A percentile compares a stretch with the other conserved stretches of the same genome.
These are phyloP conservation scores for Heterodera schachtii DNA, from an alignment of 1,140 invertebrate genomes.

Conservation along the genomic window DNA sequence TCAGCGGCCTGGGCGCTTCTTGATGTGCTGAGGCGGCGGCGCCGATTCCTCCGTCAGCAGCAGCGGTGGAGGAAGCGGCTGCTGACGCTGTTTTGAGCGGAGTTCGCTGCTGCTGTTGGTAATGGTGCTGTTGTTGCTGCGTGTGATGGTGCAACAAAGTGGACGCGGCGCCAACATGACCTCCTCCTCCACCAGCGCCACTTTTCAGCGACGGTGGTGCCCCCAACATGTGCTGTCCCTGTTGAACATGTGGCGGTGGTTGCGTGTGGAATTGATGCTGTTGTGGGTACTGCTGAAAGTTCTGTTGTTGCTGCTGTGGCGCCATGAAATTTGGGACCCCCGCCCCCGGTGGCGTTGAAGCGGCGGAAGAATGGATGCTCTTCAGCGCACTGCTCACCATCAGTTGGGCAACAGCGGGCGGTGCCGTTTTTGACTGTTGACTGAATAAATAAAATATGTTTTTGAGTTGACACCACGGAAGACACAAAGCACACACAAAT, in stretches of 20 bases:
- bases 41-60: too few species aligned
- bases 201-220: not conserved
- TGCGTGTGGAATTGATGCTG: not conserved
- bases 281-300: not conserved
- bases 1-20: not conserved
- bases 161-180: too few species aligned
- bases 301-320: not conserved
- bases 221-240: not conserved
- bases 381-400: not conserved
- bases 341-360: not conserved
- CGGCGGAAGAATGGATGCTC: not conserved
- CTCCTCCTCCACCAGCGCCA: not conserved
- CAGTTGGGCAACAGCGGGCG: not conserved
- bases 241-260: not conserved
- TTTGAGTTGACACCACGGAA: too few species aligned
- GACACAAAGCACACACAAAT: too few species aligned
- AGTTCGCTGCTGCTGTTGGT: too few species aligned
- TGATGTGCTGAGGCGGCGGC: not conserved
- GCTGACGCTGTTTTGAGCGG: not conserved
- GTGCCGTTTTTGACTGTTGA: not conserved
- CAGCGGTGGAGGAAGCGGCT: not conserved
- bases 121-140: not conserved
- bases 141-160: not conserved
- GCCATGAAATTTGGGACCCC: not conserved
- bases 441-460: too few species aligned